A percentile compares a stretch with the other conserved stretches of the same genome.
Evolutionary conservation across 2,888 invertebrate species (phyloP).

Genomic region (Eupithecia exiguata): DNA sequence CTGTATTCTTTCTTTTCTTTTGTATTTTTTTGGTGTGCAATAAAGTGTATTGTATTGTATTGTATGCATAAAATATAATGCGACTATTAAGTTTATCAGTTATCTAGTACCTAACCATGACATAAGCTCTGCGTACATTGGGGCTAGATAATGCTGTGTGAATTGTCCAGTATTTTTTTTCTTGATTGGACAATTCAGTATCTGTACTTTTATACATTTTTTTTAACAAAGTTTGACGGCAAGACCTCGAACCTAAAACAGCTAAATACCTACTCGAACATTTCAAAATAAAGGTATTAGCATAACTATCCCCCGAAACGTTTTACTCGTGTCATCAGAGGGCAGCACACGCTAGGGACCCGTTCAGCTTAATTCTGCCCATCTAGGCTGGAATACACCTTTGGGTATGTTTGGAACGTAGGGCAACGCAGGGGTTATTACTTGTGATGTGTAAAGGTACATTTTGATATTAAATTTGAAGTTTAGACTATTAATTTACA

Average conservation of each 20-base stretch:
- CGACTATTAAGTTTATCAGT: no score
- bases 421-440: neutral
- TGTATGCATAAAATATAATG: no score
- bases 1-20: no score
- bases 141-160: no score
- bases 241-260: neutral
- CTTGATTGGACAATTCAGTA: no score
- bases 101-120: no score
- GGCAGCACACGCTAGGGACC: conserved; percentile 49
- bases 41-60: no score
- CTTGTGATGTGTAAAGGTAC: neutral
- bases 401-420: conserved; percentile 9
- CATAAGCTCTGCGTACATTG: no score
- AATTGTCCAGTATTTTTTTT: no score
- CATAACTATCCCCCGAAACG: conserved; percentile 32
- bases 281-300: conserved; percentile 17
- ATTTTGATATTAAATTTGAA: neutral
- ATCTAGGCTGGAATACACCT: conserved; percentile 51
- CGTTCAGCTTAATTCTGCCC: conserved; percentile 63
- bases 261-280: neutral
- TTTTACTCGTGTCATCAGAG: conserved; percentile 39
- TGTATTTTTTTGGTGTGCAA: no score
- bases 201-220: no score
- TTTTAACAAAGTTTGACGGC: no score
- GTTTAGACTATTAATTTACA: neutral